phyloP scores from a whole-genome alignment of 1,140 invertebrate genomes.

The Magallana angulata region DNA sequence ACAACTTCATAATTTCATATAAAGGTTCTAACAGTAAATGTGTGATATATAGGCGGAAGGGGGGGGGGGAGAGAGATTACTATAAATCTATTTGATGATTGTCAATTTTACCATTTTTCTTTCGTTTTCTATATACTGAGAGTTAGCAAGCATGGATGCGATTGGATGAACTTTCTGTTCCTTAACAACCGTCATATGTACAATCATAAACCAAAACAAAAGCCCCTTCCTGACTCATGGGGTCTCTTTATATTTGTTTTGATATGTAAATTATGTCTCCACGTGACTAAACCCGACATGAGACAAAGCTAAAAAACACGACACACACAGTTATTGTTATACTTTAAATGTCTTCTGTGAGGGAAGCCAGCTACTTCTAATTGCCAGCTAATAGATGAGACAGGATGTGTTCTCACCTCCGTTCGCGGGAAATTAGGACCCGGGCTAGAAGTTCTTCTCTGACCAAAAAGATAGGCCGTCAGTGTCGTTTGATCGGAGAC shows the following conservation, averaged over 20 bases:
- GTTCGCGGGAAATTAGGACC: not conserved
- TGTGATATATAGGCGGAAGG: no score
- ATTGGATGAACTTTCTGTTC: not conserved
- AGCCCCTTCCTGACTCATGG: not conserved
- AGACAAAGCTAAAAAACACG: not conserved
- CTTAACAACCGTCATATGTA: not conserved
- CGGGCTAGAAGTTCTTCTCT: not conserved
- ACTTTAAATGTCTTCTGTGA: not conserved
- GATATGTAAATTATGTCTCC: slow-evolving; percentile 2
- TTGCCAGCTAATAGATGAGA: not conserved
- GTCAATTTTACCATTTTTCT: not conserved
- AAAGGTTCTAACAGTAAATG: no score
- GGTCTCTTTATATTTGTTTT: slow-evolving; percentile 2
- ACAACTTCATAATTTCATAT: no score
- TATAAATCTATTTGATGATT: not conserved
- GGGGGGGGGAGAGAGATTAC: no score
- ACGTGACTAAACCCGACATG: not conserved
- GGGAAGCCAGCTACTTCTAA: not conserved
- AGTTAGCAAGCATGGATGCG: not conserved
- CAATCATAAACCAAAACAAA: not conserved
- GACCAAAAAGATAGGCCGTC: not conserved
- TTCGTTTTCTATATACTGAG: not conserved
- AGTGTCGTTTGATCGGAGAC: slow-evolving; percentile 20
- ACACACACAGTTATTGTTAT: not conserved
- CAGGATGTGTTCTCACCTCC: slow-evolving; percentile 6